Evolutionary conservation across 2,888 invertebrate species (phyloP).

Genomic region (Tolmerus cingulatus): DNA sequence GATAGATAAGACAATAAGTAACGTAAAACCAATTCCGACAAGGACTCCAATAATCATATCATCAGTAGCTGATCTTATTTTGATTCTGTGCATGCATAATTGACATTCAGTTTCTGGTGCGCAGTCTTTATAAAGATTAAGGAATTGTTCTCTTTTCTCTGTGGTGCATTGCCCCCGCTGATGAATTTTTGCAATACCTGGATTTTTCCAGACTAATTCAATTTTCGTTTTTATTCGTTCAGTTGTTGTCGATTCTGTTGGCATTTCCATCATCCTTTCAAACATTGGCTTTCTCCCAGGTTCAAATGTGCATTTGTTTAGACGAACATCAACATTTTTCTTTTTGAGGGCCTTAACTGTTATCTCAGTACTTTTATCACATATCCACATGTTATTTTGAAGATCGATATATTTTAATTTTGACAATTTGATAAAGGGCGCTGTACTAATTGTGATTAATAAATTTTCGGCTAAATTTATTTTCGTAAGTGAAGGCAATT

Average conservation of each 20-base stretch:
- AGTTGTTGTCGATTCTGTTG: slow-evolving; percentile 25
- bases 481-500: slow-evolving; percentile 67
- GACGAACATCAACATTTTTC: slow-evolving; percentile 52
- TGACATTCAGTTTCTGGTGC: not conserved
- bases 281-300: slow-evolving; percentile 50
- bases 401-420: slow-evolving; percentile 67
- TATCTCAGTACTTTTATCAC: slow-evolving; percentile 62
- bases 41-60: not conserved
- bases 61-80: not conserved
- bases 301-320: slow-evolving; percentile 54
- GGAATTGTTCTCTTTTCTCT: not conserved
- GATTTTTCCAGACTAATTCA: slow-evolving; percentile 42
- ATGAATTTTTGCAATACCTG: not conserved
- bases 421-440: slow-evolving; percentile 64
- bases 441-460: slow-evolving; percentile 65
- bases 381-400: slow-evolving; percentile 68
- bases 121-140: slow-evolving; percentile 36
- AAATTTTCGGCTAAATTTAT: slow-evolving; percentile 72
- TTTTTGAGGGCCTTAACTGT: slow-evolving; percentile 54
- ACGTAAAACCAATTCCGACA: not conserved
- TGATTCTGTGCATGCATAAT: not conserved
- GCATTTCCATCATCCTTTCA: slow-evolving; percentile 55
- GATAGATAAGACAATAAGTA: not conserved
- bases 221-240: slow-evolving; percentile 47
- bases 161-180: not conserved